Evolutionary conservation across 2,113 vertebrate species (phyloP).

Genomic region (Glaucomys volans): DNA sequence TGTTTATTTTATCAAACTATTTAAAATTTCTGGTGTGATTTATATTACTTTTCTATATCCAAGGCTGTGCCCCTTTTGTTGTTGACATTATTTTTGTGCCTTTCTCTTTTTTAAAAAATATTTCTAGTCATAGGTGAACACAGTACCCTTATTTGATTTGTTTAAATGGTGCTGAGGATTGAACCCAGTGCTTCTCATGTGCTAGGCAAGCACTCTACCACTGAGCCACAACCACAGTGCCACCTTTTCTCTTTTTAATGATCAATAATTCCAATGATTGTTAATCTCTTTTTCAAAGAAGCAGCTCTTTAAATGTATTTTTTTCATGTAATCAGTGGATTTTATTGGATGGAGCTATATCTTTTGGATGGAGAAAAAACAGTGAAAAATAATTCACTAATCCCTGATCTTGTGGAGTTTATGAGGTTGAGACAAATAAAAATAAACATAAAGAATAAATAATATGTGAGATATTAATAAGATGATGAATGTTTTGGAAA

Average conservation of each 20-base stretch:
- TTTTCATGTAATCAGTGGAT: not conserved
- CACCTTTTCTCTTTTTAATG: not conserved
- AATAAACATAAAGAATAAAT: not conserved
- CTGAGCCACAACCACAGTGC: no score
- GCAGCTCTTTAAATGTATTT: not conserved
- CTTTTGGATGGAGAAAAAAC: not conserved
- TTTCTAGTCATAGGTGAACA: no score
- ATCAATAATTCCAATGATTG: not conserved
- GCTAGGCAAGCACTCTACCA: no score
- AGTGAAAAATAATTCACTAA: not conserved
- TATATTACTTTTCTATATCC: not conserved
- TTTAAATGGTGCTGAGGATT: no score
- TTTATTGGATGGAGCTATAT: not conserved
- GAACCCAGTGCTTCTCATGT: no score
- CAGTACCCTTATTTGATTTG: no score
- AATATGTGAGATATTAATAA: not conserved
- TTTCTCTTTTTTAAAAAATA: no score
- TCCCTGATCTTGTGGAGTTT: not conserved
- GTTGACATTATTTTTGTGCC: not conserved
- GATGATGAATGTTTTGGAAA: not conserved
- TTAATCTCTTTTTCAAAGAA: conserved; percentile 12
- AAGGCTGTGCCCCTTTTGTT: not conserved
- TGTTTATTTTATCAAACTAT: conserved; percentile 16
- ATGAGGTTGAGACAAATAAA: not conserved
- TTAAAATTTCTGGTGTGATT: not conserved